Evolutionary conservation across 35 echinoderm and acorn worm genomes (phyloP).

Genomic region (Amphiura filiformis): DNA sequence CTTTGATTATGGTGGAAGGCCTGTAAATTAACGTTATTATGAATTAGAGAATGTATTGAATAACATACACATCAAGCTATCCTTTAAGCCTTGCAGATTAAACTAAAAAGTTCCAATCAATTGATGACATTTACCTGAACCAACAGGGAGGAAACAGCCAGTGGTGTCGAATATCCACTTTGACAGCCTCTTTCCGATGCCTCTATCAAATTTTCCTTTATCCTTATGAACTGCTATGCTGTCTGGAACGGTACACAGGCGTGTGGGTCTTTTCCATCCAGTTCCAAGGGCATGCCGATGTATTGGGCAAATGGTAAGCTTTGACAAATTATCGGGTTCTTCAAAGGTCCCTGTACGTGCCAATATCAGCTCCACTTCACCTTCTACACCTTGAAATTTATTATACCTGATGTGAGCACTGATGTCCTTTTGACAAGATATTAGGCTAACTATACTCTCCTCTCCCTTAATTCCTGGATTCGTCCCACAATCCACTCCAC

Average conservation of each 20-base stretch:
- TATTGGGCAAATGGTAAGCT: background rate
- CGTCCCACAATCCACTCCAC: background rate
- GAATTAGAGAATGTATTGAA: background rate
- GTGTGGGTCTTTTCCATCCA: background rate
- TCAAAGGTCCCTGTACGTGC: background rate
- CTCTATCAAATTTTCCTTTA: background rate
- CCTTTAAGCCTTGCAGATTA: no score
- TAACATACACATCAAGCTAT: background rate
- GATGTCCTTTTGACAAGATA: background rate
- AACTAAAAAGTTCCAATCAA: background rate
- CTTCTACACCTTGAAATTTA: background rate
- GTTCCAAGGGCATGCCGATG: background rate
- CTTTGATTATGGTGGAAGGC: background rate
- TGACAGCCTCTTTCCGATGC: background rate
- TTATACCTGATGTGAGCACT: background rate
- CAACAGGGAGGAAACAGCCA: background rate
- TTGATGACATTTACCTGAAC: background rate
- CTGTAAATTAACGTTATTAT: background rate
- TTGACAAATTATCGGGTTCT: background rate
- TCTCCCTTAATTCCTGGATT: background rate
- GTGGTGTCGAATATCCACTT: background rate
- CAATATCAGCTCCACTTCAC: background rate
- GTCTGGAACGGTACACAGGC: background rate
- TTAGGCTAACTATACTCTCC: background rate
- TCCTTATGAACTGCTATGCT: background rate